Percentiles rank a stretch among this genome's conserved stretches.
Conservation (phyloP, 2,888 invertebrate genomes). For the Heliconius sara region DNA sequence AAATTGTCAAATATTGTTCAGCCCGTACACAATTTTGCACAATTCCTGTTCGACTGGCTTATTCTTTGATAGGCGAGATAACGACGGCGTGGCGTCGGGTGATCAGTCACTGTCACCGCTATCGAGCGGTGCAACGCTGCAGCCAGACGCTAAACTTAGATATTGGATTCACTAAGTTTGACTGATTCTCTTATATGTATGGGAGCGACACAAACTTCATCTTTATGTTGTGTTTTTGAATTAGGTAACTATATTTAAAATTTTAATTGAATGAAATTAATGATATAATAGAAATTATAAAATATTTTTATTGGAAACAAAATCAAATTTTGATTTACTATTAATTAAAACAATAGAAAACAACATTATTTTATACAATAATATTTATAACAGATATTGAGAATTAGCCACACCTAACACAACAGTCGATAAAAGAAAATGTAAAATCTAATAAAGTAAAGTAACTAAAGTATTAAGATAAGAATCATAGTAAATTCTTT, state of each 20-base stretch:
- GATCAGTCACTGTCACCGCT: slow-evolving; percentile 79
- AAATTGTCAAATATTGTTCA: slow-evolving; percentile 20
- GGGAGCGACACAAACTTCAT: slow-evolving; percentile 23
- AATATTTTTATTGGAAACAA: no score
- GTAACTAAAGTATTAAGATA: slow-evolving; percentile 21
- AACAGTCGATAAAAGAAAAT: background rate
- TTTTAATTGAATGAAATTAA: background rate
- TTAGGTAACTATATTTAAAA: background rate
- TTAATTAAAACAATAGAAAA: background rate
- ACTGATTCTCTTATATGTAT: slow-evolving; percentile 61
- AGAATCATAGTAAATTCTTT: slow-evolving; percentile 44
- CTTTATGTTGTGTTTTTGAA: background rate
- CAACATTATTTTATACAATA: background rate
- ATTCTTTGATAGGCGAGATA: slow-evolving; percentile 52
- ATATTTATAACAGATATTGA: background rate
- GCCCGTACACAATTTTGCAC: slow-evolving; percentile 27
- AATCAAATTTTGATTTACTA: background rate
- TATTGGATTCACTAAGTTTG: slow-evolving; percentile 79
- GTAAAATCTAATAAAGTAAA: background rate
- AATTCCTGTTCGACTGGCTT: slow-evolving; percentile 45
- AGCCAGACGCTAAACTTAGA: slow-evolving; percentile 72
- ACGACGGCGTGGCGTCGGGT: slow-evolving; percentile 55
- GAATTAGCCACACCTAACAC: background rate
- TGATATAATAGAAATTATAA: background rate
- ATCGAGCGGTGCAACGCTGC: slow-evolving; percentile 77